Evolutionary conservation across 2,113 vertebrate genomes (phyloP), one percentile per base, ranked within the genome.

Genomic region (Dunckerocampus dactyliophorus): DNA sequence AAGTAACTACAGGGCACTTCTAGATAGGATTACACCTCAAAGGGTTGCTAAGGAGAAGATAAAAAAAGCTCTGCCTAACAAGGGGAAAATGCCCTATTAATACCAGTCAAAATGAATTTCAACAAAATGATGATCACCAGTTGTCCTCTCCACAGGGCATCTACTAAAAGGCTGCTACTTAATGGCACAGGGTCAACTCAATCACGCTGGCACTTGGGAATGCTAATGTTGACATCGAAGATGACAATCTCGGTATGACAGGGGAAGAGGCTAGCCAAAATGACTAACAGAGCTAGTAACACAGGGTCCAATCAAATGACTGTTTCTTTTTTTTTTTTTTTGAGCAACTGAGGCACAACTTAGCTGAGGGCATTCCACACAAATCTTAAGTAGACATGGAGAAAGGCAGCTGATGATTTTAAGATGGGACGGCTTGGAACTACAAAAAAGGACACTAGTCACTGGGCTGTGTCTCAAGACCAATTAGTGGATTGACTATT

Each of bases 291-390:
- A 79, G 66, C 65, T 71, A 8, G 7, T 34, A 34, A 72, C 71
- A 81, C 59, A 43, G 76, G 72, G 67, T 72, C 77, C 72, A 77
- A 82, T 84, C 81, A 84, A 72, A 78, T 69, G 61, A 56, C 64
- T 47, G 61, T 71, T 66, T 66, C 67, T 78, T 62, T 67, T 82
- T 81, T 51, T 83, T 72, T 74, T 51, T 59, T 45, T 42, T 10
- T 28, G 24, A 59, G 61, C 68, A 62, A 71, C 16, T 47, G 5
- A 17, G 46, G 0, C 8, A 7, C 31, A 34, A 34, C n/a, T 46
- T 46, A 17, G 46, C 8, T 47, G 46, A 3, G 5, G 24, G 24
- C 15, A n/a, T 47, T n/a, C 19, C 17, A n/a, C 17, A 17, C 2
- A 47, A 47, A 47, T 34, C 31, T 34, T 34, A 34, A 7, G 45